A percentile compares a stretch with the other conserved stretches of the same genome.
Evolutionary conservation across 2,888 invertebrate species (phyloP).

Genomic region (Micropterix aruncella): DNA sequence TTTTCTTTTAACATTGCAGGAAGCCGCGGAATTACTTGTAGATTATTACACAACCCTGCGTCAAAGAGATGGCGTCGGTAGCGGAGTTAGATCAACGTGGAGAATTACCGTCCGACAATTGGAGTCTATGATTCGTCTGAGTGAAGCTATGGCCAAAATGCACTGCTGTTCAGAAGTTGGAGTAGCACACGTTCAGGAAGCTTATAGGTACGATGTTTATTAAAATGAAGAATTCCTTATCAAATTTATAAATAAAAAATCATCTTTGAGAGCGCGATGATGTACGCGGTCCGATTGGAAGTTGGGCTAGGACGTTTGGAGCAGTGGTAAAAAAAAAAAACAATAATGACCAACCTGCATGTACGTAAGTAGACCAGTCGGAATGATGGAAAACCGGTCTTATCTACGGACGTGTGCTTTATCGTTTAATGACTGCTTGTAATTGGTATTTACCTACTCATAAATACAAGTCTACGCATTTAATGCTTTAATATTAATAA

Average conservation of each 20-base stretch:
- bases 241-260: too few species aligned
- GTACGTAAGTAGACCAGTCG: too few species aligned
- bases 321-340: background rate
- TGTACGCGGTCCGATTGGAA: background rate
- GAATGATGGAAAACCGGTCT: too few species aligned
- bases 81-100: slow-evolving; percentile 66
- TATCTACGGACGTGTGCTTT: too few species aligned
- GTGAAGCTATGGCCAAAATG: slow-evolving; percentile 94
- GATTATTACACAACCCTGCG: slow-evolving; percentile 80
- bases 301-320: too few species aligned
- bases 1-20: too few species aligned
- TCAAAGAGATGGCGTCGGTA: slow-evolving; percentile 61
- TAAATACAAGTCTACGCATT: too few species aligned
- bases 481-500: too few species aligned
- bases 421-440: too few species aligned
- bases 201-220: slow-evolving; percentile 35
- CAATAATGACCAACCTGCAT: background rate
- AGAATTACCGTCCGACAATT: slow-evolving; percentile 93
- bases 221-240: too few species aligned
- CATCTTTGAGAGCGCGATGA: background rate
- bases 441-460: too few species aligned
- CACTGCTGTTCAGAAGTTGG: slow-evolving; percentile 87
- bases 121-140: slow-evolving; percentile 89
- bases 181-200: slow-evolving; percentile 81
- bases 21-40: slow-evolving; percentile 72